A percentile compares a stretch with the other conserved stretches of the same genome.
Evolutionary conservation across 2,797 vertebrate species (phyloP).

Genomic region (Otolemur crassicaudatus): DNA sequence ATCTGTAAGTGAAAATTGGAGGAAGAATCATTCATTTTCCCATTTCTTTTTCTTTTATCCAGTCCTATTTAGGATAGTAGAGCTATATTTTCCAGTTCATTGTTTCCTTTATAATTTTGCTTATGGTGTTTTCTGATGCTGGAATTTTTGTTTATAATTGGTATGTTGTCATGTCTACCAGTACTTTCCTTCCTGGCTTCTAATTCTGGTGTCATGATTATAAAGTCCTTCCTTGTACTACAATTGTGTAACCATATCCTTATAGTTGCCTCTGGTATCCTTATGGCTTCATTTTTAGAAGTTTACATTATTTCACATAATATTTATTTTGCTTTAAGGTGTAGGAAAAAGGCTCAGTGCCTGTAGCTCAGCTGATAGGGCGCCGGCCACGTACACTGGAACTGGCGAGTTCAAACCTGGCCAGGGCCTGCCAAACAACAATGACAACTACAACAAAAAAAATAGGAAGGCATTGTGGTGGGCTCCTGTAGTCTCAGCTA

Average conservation of each 20-base stretch:
- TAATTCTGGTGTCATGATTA: neutral
- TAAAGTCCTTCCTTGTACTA: neutral
- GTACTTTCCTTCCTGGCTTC: slow-evolving; percentile 7
- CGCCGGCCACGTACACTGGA: no score
- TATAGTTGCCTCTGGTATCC: neutral
- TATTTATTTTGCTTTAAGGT: slow-evolving; percentile 24
- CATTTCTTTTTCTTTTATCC: neutral
- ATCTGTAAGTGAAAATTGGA: neutral
- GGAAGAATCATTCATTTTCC: neutral
- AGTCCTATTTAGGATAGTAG: neutral
- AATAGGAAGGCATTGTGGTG: no score
- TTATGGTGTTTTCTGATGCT: neutral
- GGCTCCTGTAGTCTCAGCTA: no score
- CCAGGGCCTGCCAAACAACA: no score
- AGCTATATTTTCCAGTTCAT: neutral
- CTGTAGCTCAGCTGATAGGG: no score
- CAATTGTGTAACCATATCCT: neutral
- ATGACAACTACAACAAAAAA: no score
- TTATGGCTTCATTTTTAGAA: slow-evolving; percentile 36
- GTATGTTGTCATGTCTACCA: neutral
- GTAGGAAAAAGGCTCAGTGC: neutral
- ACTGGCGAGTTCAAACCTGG: no score
- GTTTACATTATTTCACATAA: neutral
- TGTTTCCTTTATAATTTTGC: slow-evolving; percentile 34
- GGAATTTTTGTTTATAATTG: neutral